These are phyloP conservation scores for Lophura nycthemera DNA, from an alignment of 2,113 vertebrate genomes.

Conservation along the genomic window DNA sequence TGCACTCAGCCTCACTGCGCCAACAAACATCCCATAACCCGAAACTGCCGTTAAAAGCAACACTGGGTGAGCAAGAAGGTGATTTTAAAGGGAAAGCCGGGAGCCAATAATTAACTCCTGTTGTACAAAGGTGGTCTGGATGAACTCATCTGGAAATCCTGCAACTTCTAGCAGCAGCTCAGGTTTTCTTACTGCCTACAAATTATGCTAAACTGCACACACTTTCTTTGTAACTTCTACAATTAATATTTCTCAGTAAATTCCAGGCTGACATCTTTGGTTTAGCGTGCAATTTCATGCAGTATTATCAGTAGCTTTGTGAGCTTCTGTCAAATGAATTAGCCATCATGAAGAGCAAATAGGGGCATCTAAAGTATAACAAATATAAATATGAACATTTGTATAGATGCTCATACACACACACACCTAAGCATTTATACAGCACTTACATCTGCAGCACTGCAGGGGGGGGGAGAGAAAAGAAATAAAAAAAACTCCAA, in stretches of 20 bases:
- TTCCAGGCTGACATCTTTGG: not conserved
- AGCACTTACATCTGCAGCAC: not conserved
- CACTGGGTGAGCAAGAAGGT: not conserved
- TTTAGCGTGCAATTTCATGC: not conserved
- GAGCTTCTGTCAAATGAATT: constrained; percentile 16
- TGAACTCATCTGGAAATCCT: constrained; percentile 61
- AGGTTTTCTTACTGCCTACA: not conserved
- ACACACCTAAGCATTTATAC: not conserved
- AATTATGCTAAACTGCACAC: not conserved
- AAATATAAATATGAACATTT: not conserved
- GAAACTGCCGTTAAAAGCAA: not conserved
- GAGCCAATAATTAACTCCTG: constrained; percentile 53
- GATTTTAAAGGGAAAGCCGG: constrained; percentile 24
- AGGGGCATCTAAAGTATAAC: not conserved
- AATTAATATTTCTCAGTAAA: constrained; percentile 39
- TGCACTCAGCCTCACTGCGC: not conserved
- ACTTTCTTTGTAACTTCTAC: not conserved
- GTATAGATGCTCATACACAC: not conserved
- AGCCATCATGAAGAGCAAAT: not conserved
- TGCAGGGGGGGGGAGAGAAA: rapidly evolving
- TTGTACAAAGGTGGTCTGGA: constrained; percentile 38
- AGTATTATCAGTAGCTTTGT: not conserved
- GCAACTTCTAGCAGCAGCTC: not conserved
- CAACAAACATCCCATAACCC: not conserved
- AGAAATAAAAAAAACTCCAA: not conserved